phyloP scores from a whole-genome alignment of 2,888 invertebrate genomes.

The Camponotus fellah region DNA sequence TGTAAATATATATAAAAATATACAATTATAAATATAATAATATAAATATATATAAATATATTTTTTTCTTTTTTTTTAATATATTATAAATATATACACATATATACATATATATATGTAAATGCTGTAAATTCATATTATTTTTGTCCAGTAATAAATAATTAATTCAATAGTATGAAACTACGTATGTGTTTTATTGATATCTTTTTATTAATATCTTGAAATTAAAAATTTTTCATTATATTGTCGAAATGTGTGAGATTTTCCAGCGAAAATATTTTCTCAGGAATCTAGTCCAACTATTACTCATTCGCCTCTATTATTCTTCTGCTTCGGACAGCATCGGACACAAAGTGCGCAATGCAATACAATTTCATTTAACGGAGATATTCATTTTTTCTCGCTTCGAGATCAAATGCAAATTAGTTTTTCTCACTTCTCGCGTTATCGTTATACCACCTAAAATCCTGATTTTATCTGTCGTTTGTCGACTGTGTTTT shows the following conservation, averaged over 20 bases:
- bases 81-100: too few species aligned
- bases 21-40: too few species aligned
- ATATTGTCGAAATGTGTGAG: neutral
- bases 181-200: neutral
- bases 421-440: neutral
- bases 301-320: slow-evolving; percentile 52
- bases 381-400: slow-evolving; percentile 28
- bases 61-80: too few species aligned
- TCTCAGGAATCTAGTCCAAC: slow-evolving; percentile 9
- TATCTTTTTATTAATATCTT: neutral
- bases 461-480: neutral
- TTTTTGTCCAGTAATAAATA: neutral
- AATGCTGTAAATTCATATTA: neutral
- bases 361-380: slow-evolving; percentile 52
- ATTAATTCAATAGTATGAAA: neutral
- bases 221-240: neutral
- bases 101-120: too few species aligned
- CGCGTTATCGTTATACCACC: neutral
- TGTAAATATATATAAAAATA: too few species aligned
- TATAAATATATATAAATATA: too few species aligned
- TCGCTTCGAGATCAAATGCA: neutral
- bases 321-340: slow-evolving; percentile 42
- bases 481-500: neutral
- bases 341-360: slow-evolving; percentile 27
- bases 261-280: slow-evolving; percentile 30